Percentiles rank a stretch among this genome's conserved stretches.
phyloP scores from a whole-genome alignment of 2,888 invertebrate genomes.

The Sinohyriopsis cumingii region DNA sequence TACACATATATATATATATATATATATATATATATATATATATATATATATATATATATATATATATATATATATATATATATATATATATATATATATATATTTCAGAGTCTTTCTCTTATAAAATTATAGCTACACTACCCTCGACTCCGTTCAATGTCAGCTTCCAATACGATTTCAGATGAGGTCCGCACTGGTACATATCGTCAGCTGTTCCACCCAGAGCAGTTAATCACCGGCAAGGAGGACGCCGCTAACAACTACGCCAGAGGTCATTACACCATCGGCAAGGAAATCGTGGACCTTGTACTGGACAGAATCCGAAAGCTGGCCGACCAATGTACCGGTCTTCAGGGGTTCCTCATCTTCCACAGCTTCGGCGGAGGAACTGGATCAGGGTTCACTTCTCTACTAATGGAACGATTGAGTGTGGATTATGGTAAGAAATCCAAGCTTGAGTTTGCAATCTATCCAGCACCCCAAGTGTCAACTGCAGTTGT shows the following conservation, averaged over 20 bases:
- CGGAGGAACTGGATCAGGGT: conserved; percentile 70
- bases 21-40: no score
- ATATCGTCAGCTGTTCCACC: conserved; percentile 96
- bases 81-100: no score
- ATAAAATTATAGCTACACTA: no score
- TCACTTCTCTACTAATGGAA: conserved; percentile 91
- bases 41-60: no score
- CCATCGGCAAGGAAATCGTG: conserved; percentile 88
- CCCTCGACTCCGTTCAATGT: no score
- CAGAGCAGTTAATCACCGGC: conserved; percentile 95
- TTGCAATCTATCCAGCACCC: conserved; percentile 91
- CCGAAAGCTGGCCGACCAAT: conserved; percentile 72
- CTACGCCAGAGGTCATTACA: conserved; percentile 97
- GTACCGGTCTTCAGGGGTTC: conserved; percentile 69
- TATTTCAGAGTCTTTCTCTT: no score
- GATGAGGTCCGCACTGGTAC: conserved; percentile 73
- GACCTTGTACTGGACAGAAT: conserved; percentile 75
- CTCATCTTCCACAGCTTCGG: conserved; percentile 67
- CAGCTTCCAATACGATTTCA: conserved; percentile 8
- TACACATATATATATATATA: no score
- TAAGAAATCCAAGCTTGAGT: conserved; percentile 73
- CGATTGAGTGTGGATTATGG: conserved; percentile 87
- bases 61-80: no score
- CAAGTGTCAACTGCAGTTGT: conserved; percentile 94
- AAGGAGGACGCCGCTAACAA: conserved; percentile 98